Percentiles rank a stretch among this genome's conserved stretches.
These are phyloP conservation scores for Tenthredo notha DNA, from an alignment of 2,888 invertebrate genomes.

Conservation along the genomic window DNA sequence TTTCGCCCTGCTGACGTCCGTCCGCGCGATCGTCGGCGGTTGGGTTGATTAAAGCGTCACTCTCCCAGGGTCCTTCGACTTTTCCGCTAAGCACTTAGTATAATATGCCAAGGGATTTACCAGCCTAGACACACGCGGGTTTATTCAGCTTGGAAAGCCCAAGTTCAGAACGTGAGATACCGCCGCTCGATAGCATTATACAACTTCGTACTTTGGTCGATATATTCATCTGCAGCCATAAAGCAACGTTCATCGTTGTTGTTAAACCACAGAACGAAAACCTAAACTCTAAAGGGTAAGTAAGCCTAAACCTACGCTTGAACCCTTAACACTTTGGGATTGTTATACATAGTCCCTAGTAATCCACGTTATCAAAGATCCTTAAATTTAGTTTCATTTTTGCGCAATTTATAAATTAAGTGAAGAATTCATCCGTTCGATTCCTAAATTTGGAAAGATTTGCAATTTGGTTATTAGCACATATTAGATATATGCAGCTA, in stretches of 20 bases:
- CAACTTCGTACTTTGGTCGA: conserved; percentile 43
- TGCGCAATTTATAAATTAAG: background rate
- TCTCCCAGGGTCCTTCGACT: conserved; percentile 26
- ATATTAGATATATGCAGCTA: background rate
- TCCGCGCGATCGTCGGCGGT: conserved; percentile 38
- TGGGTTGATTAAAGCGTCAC: conserved; percentile 36
- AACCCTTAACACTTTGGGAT: background rate
- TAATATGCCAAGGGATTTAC: conserved; percentile 46
- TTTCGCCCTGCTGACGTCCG: background rate
- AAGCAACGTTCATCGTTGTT: background rate
- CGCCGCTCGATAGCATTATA: conserved; percentile 43
- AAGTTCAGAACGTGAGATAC: conserved; percentile 46
- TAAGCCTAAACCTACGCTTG: background rate
- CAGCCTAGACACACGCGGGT: conserved; percentile 45
- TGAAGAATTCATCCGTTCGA: background rate
- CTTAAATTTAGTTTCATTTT: background rate
- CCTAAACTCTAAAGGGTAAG: background rate
- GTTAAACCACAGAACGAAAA: background rate
- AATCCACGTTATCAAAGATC: background rate
- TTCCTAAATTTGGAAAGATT: background rate
- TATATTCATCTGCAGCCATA: conserved; percentile 16
- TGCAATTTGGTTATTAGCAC: background rate
- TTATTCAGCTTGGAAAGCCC: conserved; percentile 8
- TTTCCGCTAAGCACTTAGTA: conserved; percentile 44
- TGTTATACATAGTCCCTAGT: background rate